Conservation (phyloP, 2,113 vertebrate genomes). For the Ochotona princeps region DNA sequence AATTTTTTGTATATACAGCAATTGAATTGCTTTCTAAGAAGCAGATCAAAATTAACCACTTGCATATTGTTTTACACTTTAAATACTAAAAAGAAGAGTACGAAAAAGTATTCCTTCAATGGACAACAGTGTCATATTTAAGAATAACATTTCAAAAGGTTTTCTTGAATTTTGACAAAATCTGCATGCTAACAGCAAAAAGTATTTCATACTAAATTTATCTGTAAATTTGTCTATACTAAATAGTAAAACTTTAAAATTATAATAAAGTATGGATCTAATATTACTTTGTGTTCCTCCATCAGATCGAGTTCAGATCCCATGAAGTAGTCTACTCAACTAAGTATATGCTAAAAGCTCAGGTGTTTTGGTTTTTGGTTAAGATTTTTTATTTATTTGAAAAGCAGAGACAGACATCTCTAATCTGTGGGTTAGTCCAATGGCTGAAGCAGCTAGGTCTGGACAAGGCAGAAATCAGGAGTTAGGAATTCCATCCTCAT, state of each 20-base stretch:
- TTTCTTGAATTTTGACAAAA: constrained; percentile 14
- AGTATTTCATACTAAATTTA: constrained; percentile 33
- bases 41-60: constrained; percentile 4
- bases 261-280: neutral
- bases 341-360: neutral
- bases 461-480: too few relatives aligned
- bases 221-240: neutral
- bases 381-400: too few relatives aligned
- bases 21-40: constrained; percentile 31
- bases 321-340: neutral
- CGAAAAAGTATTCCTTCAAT: constrained; percentile 45
- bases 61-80: neutral
- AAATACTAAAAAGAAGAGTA: constrained; percentile 2
- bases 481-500: too few relatives aligned
- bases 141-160: constrained; percentile 39
- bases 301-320: neutral
- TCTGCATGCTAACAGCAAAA: constrained; percentile 56
- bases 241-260: constrained; percentile 50
- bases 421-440: too few relatives aligned
- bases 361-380: neutral
- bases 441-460: too few relatives aligned
- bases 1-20: neutral
- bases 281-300: neutral
- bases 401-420: too few relatives aligned
- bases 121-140: constrained; percentile 33